Conservation (phyloP, 1,140 invertebrate species). For the Drosophila arizonae region DNA sequence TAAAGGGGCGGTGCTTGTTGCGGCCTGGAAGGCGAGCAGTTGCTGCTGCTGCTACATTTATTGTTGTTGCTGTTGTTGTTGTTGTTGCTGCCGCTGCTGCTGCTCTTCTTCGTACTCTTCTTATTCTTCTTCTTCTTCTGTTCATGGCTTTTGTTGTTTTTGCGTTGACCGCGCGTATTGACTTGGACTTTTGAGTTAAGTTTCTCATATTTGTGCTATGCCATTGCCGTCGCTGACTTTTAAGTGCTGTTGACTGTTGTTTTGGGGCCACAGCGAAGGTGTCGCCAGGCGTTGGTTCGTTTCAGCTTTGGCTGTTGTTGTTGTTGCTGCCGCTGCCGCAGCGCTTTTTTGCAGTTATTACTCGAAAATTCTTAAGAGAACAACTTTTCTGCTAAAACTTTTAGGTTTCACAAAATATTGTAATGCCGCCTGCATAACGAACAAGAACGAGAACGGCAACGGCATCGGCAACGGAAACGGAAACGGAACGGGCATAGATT, state of each 20-base stretch:
- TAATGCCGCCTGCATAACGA: constrained; percentile 58
- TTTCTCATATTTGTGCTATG: constrained; percentile 77
- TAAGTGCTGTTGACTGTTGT: constrained; percentile 81
- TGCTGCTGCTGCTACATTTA: constrained; percentile 30
- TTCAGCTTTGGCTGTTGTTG: constrained; percentile 32
- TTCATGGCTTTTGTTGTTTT: constrained; percentile 46
- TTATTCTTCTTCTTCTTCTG: not conserved
- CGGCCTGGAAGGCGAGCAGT: constrained; percentile 45
- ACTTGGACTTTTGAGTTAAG: constrained; percentile 81
- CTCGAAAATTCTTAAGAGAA: constrained; percentile 49
- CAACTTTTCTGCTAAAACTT: constrained; percentile 61
- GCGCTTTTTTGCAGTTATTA: constrained; percentile 44
- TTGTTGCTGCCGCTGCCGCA: constrained; percentile 20
- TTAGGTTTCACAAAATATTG: constrained; percentile 74
- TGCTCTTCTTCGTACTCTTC: too few relatives aligned
- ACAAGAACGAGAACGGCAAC: constrained; percentile 18
- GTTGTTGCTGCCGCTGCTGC: constrained; percentile 28
- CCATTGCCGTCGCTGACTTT: constrained; percentile 65
- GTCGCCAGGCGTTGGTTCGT: constrained; percentile 69
- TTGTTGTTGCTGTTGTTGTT: constrained; percentile 26
- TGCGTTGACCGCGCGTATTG: constrained; percentile 77
- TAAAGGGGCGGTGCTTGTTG: constrained; percentile 75
- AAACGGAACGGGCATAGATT: constrained; percentile 15
- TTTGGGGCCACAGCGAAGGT: constrained; percentile 76
- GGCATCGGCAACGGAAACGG: not conserved